These are phyloP conservation scores for Masticophis lateralis DNA, from an alignment of 2,797 vertebrate genomes.

Conservation along the genomic window DNA sequence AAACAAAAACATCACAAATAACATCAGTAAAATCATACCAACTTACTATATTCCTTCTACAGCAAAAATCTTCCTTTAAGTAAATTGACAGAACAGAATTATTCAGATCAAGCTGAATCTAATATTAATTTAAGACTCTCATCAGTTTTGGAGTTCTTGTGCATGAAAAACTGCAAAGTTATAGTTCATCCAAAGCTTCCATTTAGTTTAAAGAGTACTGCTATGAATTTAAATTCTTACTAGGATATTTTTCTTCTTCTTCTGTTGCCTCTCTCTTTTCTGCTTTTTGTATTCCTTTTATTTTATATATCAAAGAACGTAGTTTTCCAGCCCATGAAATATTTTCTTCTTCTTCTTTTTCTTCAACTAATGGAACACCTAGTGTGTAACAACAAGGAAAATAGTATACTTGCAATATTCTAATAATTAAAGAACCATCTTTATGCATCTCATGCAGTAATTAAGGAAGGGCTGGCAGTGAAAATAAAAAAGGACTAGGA, in stretches of 20 bases:
- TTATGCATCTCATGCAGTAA: not conserved
- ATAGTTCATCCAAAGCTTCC: not conserved
- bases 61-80: not conserved
- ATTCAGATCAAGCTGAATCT: not conserved
- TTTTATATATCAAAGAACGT: slow-evolving; percentile 84
- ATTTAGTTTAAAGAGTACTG: not conserved
- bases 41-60: not conserved
- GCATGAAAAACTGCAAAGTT: too few relatives aligned
- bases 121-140: not conserved
- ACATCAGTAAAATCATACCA: not conserved
- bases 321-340: slow-evolving; percentile 87
- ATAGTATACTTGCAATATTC: not conserved
- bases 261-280: slow-evolving; percentile 78
- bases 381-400: slow-evolving; percentile 34
- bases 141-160: not conserved
- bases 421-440: not conserved
- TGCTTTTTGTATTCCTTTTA: slow-evolving; percentile 86
- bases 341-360: slow-evolving; percentile 85
- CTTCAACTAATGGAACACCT: slow-evolving; percentile 92
- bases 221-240: slow-evolving; percentile 74
- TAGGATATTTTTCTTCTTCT: slow-evolving; percentile 83
- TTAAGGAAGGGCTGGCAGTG: not conserved
- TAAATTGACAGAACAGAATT: not conserved
- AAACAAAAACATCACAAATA: not conserved
- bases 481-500: not conserved